phyloP scores from a whole-genome alignment of 2,797 vertebrate species.

The Odontamblyopus lacepedii region DNA sequence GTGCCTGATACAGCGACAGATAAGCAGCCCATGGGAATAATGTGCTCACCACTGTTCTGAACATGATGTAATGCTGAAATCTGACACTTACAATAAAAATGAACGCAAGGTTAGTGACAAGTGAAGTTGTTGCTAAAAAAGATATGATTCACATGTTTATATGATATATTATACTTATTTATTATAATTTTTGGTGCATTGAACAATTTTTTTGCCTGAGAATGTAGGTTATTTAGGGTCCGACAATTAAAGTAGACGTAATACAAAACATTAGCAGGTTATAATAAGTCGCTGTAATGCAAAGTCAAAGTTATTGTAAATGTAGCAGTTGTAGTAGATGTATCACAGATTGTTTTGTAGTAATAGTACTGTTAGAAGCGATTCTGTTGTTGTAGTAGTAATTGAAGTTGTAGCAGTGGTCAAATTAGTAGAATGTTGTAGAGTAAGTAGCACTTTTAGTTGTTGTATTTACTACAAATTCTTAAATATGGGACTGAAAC shows the following conservation, averaged over 20 bases:
- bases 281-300: too few relatives aligned
- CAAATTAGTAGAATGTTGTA: background rate
- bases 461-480: too few relatives aligned
- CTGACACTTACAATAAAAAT: too few relatives aligned
- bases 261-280: too few relatives aligned
- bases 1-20: constrained; percentile 24
- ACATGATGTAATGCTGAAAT: constrained; percentile 13
- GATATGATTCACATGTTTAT: background rate
- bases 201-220: background rate
- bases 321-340: too few relatives aligned
- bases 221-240: background rate
- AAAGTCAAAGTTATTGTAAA: too few relatives aligned
- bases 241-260: too few relatives aligned
- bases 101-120: background rate
- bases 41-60: constrained; percentile 4
- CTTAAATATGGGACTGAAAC: too few relatives aligned
- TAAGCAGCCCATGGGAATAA: constrained; percentile 15
- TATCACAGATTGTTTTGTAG: background rate
- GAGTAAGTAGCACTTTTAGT: too few relatives aligned
- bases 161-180: too few relatives aligned
- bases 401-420: too few relatives aligned
- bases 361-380: background rate
- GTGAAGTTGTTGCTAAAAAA: background rate
- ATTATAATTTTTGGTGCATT: too few relatives aligned
- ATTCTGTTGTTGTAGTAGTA: background rate